Evolutionary conservation across 2,797 vertebrate genomes (phyloP), one percentile per base, ranked within the genome.

Genomic region (Rhabdomys pumilio): DNA sequence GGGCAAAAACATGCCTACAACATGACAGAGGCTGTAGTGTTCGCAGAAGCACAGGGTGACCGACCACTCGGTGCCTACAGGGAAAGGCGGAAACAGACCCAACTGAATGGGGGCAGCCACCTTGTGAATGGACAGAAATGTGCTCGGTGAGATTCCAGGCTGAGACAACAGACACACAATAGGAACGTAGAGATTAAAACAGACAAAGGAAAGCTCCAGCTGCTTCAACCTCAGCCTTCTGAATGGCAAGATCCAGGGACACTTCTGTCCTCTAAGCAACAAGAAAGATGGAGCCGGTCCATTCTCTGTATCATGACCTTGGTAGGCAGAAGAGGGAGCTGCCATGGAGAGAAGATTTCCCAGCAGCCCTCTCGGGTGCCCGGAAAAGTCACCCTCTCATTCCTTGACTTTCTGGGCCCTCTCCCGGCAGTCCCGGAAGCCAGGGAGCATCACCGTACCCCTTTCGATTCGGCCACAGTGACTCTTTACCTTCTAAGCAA

Each of bases 31-130:
- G 31, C 38, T 19, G 9, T 34, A 44, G 31, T 0, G 3, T 15
- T 38, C 4, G 0, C 0, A 0, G 24, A 61, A 22, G 26, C 10
- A 2, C 14, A 31, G 50, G 12, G 47, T 13, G 15, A 50, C 73
- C 0, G 12, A 55, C 77, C 0, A 11, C 22, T 0, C 11, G 26
- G 13, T 31, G 19, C 41, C 3, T 3, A 29, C 4, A 0, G 44
- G 76, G 29, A 2, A 17, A 1, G 59, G 22, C 4, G 14, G 44
- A 34, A 29, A 47, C 29, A n/a, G 50, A 34, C 34, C 79, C 57
- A 22, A 22, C 9, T 38, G 34, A 79, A 19, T 5, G 29, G 65
- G 72, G 47, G 26, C 17, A 3, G 44, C 80, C 57, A 29, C 6
- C 47, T 10, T 38, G 75, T 63, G 92, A 57, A 38, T 31, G 22